These are phyloP conservation scores for Diplolepis rosae DNA, from an alignment of 2,888 invertebrate genomes.

Conservation along the genomic window DNA sequence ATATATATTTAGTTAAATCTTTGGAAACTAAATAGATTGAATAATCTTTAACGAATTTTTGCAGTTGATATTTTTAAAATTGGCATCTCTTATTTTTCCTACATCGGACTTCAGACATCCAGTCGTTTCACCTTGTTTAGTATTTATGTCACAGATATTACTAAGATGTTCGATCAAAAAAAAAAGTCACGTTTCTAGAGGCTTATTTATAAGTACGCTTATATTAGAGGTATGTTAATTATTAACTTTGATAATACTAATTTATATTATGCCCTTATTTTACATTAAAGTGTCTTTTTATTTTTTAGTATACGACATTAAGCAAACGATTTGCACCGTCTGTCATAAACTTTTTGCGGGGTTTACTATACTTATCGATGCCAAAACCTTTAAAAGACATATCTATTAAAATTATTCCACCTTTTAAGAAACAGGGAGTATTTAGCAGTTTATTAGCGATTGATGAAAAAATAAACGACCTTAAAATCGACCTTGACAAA, in stretches of 20 bases:
- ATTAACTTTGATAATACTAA: not conserved
- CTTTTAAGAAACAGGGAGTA: conserved; percentile 79
- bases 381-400: conserved; percentile 77
- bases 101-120: conserved; percentile 92
- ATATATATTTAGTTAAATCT: conserved; percentile 10
- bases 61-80: conserved; percentile 85
- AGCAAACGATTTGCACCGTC: conserved; percentile 90
- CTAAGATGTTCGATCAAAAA: conserved; percentile 79
- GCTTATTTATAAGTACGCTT: conserved; percentile 84
- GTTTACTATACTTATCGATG: conserved; percentile 83
- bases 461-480: conserved; percentile 72
- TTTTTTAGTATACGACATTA: conserved; percentile 80
- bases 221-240: conserved; percentile 80
- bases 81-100: conserved; percentile 87
- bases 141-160: conserved; percentile 89
- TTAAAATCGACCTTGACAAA: conserved; percentile 63
- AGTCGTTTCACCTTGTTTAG: conserved; percentile 79
- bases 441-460: conserved; percentile 78
- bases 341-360: conserved; percentile 85
- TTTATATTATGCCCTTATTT: not conserved
- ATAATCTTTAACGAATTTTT: conserved; percentile 46
- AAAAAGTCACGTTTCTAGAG: conserved; percentile 82
- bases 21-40: not conserved
- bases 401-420: conserved; percentile 80
- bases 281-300: not conserved